phyloP scores from a whole-genome alignment of 1,140 invertebrate genomes.

The Lepidurus packardi region DNA sequence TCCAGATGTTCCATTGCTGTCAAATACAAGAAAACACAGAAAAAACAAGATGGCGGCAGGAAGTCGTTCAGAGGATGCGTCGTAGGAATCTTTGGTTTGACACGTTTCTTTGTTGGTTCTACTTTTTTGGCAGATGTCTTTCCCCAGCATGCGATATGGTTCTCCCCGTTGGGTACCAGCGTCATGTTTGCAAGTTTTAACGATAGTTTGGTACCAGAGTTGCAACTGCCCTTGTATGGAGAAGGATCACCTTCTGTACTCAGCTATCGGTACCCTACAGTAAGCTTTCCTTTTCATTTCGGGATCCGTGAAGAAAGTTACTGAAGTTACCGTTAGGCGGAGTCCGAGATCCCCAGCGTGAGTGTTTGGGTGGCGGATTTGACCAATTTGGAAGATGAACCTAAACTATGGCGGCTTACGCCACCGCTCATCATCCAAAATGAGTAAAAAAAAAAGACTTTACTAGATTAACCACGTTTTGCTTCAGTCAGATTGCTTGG shows the following conservation, averaged over 20 bases:
- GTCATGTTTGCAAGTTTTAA: slow-evolving; percentile 78
- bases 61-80: too few relatives aligned
- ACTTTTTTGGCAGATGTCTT: slow-evolving; percentile 51
- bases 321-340: slow-evolving; percentile 18
- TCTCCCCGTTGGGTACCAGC: slow-evolving; percentile 68
- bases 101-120: slow-evolving; percentile 27
- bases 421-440: neutral
- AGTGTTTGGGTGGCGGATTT: slow-evolving; percentile 30
- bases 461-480: neutral
- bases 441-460: neutral
- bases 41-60: too few relatives aligned
- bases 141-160: slow-evolving; percentile 66
- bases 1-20: too few relatives aligned
- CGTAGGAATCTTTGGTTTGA: neutral
- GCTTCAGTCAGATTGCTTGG: neutral
- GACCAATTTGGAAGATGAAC: neutral
- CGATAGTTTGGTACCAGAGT: slow-evolving; percentile 67
- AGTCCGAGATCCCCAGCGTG: slow-evolving; percentile 28
- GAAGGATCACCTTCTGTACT: slow-evolving; percentile 29
- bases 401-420: neutral
- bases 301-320: neutral
- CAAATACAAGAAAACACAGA: too few relatives aligned
- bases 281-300: neutral
- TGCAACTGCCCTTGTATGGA: slow-evolving; percentile 61
- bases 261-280: slow-evolving; percentile 31